phyloP scores from a whole-genome alignment of 23 tunicate genomes.

The Trididemnum clinides region DNA sequence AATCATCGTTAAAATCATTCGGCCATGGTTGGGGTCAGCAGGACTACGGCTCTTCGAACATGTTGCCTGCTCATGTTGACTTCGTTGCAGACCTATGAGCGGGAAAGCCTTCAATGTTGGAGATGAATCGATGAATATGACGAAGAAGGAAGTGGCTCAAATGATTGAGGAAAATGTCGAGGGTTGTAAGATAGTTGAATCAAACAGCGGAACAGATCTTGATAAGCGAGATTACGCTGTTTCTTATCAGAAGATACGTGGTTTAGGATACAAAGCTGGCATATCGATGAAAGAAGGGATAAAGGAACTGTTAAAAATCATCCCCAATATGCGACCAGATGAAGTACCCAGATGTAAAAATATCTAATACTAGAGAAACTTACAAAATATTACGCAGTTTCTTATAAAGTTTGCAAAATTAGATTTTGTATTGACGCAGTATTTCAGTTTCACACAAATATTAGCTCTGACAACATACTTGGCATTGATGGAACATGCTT shows the following conservation, averaged over 20 bases:
- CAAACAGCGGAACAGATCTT: constrained; percentile 83
- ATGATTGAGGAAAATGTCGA: constrained; percentile 92
- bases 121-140: constrained; percentile 99
- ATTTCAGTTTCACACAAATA: no score
- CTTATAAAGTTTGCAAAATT: background rate
- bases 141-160: constrained; percentile 91
- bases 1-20: no score
- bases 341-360: constrained; percentile 74
- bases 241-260: constrained; percentile 68
- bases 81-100: constrained; percentile 85
- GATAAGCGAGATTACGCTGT: constrained; percentile 99
- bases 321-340: constrained; percentile 75
- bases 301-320: constrained; percentile 80
- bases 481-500: no score
- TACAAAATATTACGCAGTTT: no score
- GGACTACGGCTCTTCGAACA: no score
- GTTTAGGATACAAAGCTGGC: constrained; percentile 82
- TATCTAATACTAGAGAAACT: constrained; percentile 57
- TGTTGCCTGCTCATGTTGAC: no score
- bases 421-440: background rate
- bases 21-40: no score
- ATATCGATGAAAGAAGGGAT: constrained; percentile 77
- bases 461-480: no score
- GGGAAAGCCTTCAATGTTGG: constrained; percentile 95
- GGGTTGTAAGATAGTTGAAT: constrained; percentile 92